Evolutionary conservation across 2,113 vertebrate genomes (phyloP), one percentile per base, ranked within the genome.

Genomic region (Notothenia rossii): DNA sequence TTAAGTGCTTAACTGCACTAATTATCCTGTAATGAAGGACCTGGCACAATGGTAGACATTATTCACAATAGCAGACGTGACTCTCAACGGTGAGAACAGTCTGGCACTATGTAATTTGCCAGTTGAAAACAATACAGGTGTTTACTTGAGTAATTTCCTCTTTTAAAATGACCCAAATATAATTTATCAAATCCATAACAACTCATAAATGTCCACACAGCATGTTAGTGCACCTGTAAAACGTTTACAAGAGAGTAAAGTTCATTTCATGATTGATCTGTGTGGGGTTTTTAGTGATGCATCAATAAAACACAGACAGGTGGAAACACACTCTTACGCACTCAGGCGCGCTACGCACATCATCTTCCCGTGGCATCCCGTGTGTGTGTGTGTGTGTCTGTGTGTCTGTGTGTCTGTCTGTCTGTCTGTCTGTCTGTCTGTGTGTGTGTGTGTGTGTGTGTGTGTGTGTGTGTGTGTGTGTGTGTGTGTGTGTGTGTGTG

Each of bases 211-310:
- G 63, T 83, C 56, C 50, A 70, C 15, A 12, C 10, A 12, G 7
- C 6, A 17, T 69, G n/a, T 88, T 58, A 85, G 59, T 81, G 71
- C 61, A 68, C 79, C 67, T 48, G 63, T 92, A 88, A 92, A 90
- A 86, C 75, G 48, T 90, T 90, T 79, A 91, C 62, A 69, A 91
- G 79, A 77, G 87, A 75, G 1, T 75, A 80, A 89, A 89, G 88
- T 88, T 88, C 88, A 83, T 72, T 69, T 72, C 13, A 58, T 66
- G 75, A 84, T 75, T 25, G 56, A 82, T 67, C 61, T 58, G 60
- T 66, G 64, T 58, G 5, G 49, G 13, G n/a, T 54, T 86, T 86
- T 77, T 76, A 72, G 72, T 75, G 40, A 77, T 60, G 18, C 63
- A 20, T 70, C 74, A 73, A 75, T 87, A 86, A 92, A 85, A 75